Conservation (phyloP, 2,113 vertebrate genomes). For the Acanthisitta chloris region DNA sequence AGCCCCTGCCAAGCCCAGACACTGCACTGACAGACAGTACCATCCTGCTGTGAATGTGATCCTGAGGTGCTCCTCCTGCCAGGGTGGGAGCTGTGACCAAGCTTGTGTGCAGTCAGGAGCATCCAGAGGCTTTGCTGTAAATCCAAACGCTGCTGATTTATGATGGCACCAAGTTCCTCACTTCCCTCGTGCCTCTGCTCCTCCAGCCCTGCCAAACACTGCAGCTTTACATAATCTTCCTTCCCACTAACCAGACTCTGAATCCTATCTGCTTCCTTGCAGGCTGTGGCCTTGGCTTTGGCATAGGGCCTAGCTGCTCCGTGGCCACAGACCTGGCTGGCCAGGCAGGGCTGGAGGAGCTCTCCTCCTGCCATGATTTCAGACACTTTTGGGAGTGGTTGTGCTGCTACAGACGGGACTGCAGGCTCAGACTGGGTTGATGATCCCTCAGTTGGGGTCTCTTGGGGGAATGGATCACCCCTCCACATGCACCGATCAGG, state of each 20-base stretch:
- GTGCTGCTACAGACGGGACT: too few relatives aligned
- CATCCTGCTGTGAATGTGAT: not conserved
- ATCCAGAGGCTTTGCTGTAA: not conserved
- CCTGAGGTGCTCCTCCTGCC: not conserved
- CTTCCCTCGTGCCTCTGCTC: not conserved
- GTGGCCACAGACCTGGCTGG: not conserved
- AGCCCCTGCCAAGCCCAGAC: rapidly evolving
- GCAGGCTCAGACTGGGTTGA: not conserved
- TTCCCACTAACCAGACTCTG: not conserved
- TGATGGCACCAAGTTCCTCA: not conserved
- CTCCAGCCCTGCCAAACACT: not conserved
- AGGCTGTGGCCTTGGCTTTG: not conserved
- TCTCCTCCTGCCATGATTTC: not conserved
- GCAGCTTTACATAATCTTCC: slow-evolving; percentile 34
- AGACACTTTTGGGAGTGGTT: not conserved
- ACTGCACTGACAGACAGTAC: not conserved
- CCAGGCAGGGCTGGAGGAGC: not conserved
- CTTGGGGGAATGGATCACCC: not conserved
- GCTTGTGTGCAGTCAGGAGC: not conserved
- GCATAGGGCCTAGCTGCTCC: not conserved
- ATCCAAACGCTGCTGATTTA: not conserved
- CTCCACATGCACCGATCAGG: rapidly evolving
- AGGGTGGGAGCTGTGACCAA: not conserved
- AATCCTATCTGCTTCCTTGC: slow-evolving; percentile 27
- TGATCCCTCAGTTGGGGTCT: not conserved